Base-by-base conservation (phyloP, 2,888 invertebrate species). In the Standfussiana lucernea region DNA sequence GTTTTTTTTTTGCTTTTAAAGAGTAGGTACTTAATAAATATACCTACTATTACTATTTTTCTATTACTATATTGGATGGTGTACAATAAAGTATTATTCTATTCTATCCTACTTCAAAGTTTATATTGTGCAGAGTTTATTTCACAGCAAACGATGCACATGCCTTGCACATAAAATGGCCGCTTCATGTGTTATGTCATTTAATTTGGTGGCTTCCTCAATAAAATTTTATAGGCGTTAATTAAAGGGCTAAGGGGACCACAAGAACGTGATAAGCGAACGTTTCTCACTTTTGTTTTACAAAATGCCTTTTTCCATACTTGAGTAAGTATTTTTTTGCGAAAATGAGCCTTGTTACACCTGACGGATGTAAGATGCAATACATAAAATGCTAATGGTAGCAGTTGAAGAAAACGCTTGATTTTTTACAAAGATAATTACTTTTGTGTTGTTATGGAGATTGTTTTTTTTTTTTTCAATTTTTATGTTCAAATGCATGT, bases 211-310 rank as follows among this genome's bases (percentile, higher is more conserved):
- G 86, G 90, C 93, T 94, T 96, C 96, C 95, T 93, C 94, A 94
- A 96, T 96, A 95, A 96, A 95, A 91, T 91, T 95, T 95, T 95
- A 95, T 95, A 90, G 91, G 89, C 89, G 90, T 93, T 94, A 95
- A 95, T 95, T 95, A 94, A 93, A 89, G 88, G 88, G 85, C 82
- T 88, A 81, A 80, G 81, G 84, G 77, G 93, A 92, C 93, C 93
- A 91, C 91, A 93, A 92, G 79, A 79, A 73, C 56, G 70, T 70
- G 77, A 79, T 83, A 85, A 82, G 80, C 75, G 77, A 53, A 72
- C 79, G 72, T 74, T 81, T 88, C 83, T 81, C 83, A 79, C 81
- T 88, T 81, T 82, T 76, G 68, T 75, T 84, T 72, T 18, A 80
- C 80, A 76, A 83, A 85, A 83, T 70, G 40, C 32, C 2, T 75